Conservation (phyloP, 2,888 invertebrate species). For the Noctua fimbriata region DNA sequence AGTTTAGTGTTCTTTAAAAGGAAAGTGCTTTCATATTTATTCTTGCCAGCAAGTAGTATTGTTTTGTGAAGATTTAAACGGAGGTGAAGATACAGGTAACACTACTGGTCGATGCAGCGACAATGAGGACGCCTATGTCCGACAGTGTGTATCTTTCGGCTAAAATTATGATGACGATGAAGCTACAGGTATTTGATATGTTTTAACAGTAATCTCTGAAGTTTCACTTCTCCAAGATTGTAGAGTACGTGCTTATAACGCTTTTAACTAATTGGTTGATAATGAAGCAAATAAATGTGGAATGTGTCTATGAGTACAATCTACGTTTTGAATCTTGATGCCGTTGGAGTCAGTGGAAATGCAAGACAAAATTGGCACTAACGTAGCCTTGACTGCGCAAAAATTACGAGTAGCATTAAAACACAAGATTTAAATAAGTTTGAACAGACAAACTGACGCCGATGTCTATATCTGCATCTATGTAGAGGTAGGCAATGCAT, state of each 20-base stretch:
- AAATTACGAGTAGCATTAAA: neutral
- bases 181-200: neutral
- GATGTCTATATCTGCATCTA: neutral
- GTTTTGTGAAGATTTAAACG: neutral
- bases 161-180: neutral
- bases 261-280: neutral
- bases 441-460: conserved; percentile 23
- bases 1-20: neutral
- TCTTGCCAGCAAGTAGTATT: neutral
- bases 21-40: neutral
- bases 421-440: conserved; percentile 3
- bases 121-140: neutral
- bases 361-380: neutral
- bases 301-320: neutral
- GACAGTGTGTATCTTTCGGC: neutral
- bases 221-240: neutral
- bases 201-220: neutral
- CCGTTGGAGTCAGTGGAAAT: neutral
- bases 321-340: neutral
- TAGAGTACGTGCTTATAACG: neutral
- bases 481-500: neutral
- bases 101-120: neutral
- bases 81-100: neutral
- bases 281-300: neutral
- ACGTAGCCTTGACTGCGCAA: neutral